Evolutionary conservation across 1,140 invertebrate genomes (phyloP), one percentile per base, ranked within the genome.

Genomic region (Aphelinus atriplicis): DNA sequence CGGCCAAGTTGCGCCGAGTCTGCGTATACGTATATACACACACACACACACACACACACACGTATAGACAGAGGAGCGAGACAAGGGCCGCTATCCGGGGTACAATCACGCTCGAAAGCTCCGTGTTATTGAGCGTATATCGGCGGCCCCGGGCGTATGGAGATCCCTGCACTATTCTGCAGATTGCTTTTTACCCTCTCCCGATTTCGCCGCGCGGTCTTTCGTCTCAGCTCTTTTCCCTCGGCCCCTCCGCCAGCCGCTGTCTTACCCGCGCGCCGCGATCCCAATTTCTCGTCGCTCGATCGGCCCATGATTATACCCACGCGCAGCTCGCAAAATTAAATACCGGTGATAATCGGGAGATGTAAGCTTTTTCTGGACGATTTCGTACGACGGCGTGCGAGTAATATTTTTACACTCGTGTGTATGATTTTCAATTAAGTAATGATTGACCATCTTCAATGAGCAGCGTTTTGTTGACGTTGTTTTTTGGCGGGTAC

Each of bases 1-100:
- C 81, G 82, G 78, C 79, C 76, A 83, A 83, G 76, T 83, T 82
- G 55, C 73, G 6, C 56, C 43, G 7, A 26, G 7, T 26, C 26
- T 26, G 26, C 26, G 26, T 26, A 26, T 26, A 26, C 26, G 26
- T 26, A 26, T 26, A 26, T 26, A 26, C 26, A 26, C 26, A 26
- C 26, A 26, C 26, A 26, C 0, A 26, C 26, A 26, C 26, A 26
- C 26, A 26, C 26, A 26, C 26, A 26, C 0, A 26, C 26, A 26
- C 26, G 26, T 26, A 26, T 26, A 7, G 61, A 4, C n/a, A 56
- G 2, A 46, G 45, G 46, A 10, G 60, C 10, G 46, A n/a, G 46
- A 5, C 61, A 7, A 10, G 61, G 7, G 61, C 42, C 51, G n/a
- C 51, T 7, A 9, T 6, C 48, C 57, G n/a, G 60, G 61, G 55